A percentile compares a stretch with the other conserved stretches of the same genome.
phyloP scores from a whole-genome alignment of 2,113 vertebrate genomes.

The Probosciger aterrimus region DNA sequence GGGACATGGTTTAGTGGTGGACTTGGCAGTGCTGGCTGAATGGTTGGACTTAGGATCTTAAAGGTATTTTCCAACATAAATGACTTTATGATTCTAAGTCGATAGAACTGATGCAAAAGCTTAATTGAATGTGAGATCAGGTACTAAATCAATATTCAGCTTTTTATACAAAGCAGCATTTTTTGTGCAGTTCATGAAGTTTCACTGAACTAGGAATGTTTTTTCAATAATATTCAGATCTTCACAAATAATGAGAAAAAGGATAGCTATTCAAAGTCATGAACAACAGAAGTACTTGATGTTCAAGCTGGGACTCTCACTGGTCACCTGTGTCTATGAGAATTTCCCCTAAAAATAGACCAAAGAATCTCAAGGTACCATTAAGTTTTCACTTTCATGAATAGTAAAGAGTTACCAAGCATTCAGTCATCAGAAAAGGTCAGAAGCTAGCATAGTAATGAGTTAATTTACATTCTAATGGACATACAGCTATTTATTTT shows the following conservation, averaged over 20 bases:
- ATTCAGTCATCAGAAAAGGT: slow-evolving; percentile 58
- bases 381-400: slow-evolving; percentile 42
- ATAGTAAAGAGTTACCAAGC: slow-evolving; percentile 47
- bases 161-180: not conserved
- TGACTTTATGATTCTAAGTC: not conserved
- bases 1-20: not conserved
- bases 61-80: not conserved
- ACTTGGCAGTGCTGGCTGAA: not conserved
- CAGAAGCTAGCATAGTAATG: slow-evolving; percentile 53
- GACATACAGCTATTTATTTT: slow-evolving; percentile 55
- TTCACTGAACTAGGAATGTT: not conserved
- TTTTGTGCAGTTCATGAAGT: not conserved
- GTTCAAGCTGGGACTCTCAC: not conserved
- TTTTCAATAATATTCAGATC: not conserved
- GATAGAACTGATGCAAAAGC: not conserved
- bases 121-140: not conserved
- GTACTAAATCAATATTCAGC: not conserved
- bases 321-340: not conserved
- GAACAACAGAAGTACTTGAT: not conserved
- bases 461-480: slow-evolving; percentile 70
- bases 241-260: slow-evolving; percentile 16
- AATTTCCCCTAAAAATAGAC: slow-evolving; percentile 29
- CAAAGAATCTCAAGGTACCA: not conserved
- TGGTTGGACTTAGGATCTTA: not conserved
- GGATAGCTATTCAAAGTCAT: slow-evolving; percentile 4